Evolutionary conservation across 2,888 invertebrate genomes (phyloP).

Genomic region (Balanococcus diminutus): DNA sequence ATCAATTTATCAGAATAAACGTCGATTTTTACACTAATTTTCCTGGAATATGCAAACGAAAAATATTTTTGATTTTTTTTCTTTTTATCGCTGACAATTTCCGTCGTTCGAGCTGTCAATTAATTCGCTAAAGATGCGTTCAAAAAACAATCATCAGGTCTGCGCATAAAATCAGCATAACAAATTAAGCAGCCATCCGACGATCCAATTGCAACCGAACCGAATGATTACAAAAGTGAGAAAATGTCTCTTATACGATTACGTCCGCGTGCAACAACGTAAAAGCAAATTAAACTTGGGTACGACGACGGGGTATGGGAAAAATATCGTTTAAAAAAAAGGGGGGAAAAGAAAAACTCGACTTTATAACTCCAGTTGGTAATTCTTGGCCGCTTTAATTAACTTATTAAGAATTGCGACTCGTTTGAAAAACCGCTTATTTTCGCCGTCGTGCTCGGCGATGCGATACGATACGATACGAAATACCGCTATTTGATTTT

Average conservation of each 20-base stretch:
- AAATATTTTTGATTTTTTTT: too few relatives aligned
- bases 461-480: not conserved
- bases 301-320: not conserved
- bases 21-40: too few relatives aligned
- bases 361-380: not conserved
- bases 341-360: not conserved
- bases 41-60: too few relatives aligned
- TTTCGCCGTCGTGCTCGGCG: not conserved
- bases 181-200: not conserved
- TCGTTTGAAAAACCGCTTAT: slow-evolving; percentile 4
- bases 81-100: too few relatives aligned
- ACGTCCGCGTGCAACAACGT: not conserved
- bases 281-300: not conserved
- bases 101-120: too few relatives aligned
- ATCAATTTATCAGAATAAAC: too few relatives aligned
- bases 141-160: too few relatives aligned
- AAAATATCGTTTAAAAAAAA: too few relatives aligned
- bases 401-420: not conserved
- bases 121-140: too few relatives aligned
- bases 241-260: not conserved
- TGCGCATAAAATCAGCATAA: not conserved
- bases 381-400: not conserved
- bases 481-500: not conserved
- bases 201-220: not conserved
- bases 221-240: not conserved